Evolutionary conservation across 2,888 invertebrate genomes (phyloP), one percentile per base, ranked within the genome.

Genomic region (Chironomus riparius): DNA sequence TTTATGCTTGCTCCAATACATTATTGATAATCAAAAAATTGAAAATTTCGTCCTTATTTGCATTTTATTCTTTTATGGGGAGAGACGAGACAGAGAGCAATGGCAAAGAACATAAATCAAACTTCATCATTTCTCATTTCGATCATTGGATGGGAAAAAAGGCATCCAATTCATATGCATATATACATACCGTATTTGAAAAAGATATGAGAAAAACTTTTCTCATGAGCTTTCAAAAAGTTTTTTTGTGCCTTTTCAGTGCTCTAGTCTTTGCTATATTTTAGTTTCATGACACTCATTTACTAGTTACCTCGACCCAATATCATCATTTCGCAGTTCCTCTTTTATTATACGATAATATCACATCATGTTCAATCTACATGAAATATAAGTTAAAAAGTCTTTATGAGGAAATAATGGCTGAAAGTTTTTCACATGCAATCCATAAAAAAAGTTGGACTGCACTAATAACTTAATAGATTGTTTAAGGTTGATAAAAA

Each of bases 21-120:
- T 68, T 68, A 68, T 68, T 68, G 68, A 68, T 68, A 28, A 68
- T 68, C 68, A 68, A 68, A 68, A 68, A 68, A 28, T 68, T 13
- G 28, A 68, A 68, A 68, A 47, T 68, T 65, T 68, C 28, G 38
- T 68, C 47, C 68, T 38, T 68, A 68, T 68, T 68, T 68, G 68
- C 28, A 68, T 68, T 68, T 68, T 68, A 68, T 68, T 38, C 38
- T 38, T 38, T 38, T 38, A 6, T 5, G 28, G n/a, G n/a, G 15
- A 15, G 18, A 38, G 13, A 38, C 2, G 15, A 56, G 7, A 15
- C 15, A 56, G 18, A 56, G 15, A 56, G 56, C 56, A 65, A 65
- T 65, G 65, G n/a, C 65, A 68, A 13, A 6, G 15, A 47, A 68
- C 68, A 68, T 47, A 47, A 68, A 68, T 68, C 68, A 68, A 38